These are phyloP conservation scores for roundworm (Caenorhabditis elegans) DNA, from an alignment of 1,140 invertebrate species.

Conservation along the genomic window DNA sequence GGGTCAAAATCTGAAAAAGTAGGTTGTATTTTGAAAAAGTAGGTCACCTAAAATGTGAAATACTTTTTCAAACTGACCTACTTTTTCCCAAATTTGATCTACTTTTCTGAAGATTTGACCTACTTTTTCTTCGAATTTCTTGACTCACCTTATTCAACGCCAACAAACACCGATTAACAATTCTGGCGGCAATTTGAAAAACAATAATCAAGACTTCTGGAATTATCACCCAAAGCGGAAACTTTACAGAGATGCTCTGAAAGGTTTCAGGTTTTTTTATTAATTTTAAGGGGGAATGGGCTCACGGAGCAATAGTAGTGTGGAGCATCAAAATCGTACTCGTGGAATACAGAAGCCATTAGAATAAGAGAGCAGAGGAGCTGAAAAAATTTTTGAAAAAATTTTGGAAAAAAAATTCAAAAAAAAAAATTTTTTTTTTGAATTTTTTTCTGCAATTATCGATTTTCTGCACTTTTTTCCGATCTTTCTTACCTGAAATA, in stretches of 20 bases:
- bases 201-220: constrained; percentile 10
- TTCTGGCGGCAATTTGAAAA: neutral
- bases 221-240: neutral
- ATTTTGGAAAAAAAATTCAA: too few relatives aligned
- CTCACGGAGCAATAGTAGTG: constrained; percentile 13
- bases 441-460: too few relatives aligned
- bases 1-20: too few relatives aligned
- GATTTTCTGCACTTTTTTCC: too few relatives aligned
- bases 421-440: too few relatives aligned
- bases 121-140: too few relatives aligned
- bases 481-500: neutral
- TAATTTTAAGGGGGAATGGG: neutral
- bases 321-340: constrained; percentile 9
- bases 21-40: too few relatives aligned
- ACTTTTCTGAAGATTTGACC: too few relatives aligned
- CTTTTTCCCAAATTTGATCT: too few relatives aligned
- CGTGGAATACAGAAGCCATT: constrained; percentile 8
- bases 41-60: too few relatives aligned
- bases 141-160: neutral
- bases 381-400: neutral
- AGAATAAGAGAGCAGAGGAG: neutral
- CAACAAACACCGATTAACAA: neutral
- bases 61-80: too few relatives aligned
- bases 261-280: neutral
- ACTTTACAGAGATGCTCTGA: constrained; percentile 22